Evolutionary conservation across 2,888 invertebrate genomes (phyloP).

Genomic region (Ramazzottius varieornatus): DNA sequence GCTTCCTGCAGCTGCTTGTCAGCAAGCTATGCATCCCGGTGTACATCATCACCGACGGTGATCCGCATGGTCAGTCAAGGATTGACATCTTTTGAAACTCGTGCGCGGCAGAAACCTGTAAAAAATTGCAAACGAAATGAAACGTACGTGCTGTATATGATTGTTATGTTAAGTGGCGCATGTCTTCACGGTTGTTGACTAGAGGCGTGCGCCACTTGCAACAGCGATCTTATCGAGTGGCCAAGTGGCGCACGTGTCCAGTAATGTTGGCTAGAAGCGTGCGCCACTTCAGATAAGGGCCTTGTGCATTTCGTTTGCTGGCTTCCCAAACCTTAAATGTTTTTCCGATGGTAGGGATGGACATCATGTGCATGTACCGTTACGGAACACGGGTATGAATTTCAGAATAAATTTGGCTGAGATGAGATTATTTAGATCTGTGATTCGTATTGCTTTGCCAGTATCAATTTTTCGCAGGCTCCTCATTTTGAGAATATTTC

Average conservation of each 20-base stretch:
- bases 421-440: not conserved
- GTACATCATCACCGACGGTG: not conserved
- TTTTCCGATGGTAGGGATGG: too few species aligned
- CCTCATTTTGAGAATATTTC: not conserved
- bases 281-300: not conserved
- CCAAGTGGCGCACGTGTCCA: too few species aligned
- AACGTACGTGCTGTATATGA: too few species aligned
- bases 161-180: too few species aligned
- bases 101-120: too few species aligned
- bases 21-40: not conserved
- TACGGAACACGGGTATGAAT: not conserved
- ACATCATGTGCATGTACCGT: slow-evolving; percentile 1
- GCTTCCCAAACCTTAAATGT: too few species aligned
- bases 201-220: too few species aligned
- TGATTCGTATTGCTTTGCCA: not conserved
- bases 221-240: too few species aligned
- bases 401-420: not conserved
- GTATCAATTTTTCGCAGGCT: not conserved
- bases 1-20: not conserved
- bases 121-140: too few species aligned
- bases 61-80: not conserved
- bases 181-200: too few species aligned
- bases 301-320: not conserved
- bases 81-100: too few species aligned
- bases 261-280: not conserved